Evolutionary conservation across 2,888 invertebrate species (phyloP), one percentile per base, ranked within the genome.

Genomic region (Arctia plantaginis): DNA sequence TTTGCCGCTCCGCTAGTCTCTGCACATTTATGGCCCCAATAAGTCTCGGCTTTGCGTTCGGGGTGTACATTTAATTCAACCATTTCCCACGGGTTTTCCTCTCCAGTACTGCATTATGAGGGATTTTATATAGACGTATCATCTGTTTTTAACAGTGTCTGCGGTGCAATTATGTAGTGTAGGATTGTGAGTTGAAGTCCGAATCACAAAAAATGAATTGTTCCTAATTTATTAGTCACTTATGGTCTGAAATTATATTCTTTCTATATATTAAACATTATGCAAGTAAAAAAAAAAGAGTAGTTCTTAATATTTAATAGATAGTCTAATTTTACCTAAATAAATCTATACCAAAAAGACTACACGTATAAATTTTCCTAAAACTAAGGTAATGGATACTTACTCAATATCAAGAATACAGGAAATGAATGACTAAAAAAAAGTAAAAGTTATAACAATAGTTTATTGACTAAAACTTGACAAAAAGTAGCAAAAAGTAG

Each of bases 21-120:
- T 79, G 73, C 75, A 73, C 81, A 81, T 82, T 82, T 81, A 85
- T 89, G 88, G 89, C 86, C 84, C 85, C 87, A 88, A 88, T 83
- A 86, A 85, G 85, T 87, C 87, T 85, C 77, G 80, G 88, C 86
- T 87, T 85, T 86, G 84, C 85, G 86, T 80, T 80, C 80, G 68
- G 73, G 82, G 84, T 83, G 85, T 89, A 88, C 88, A 87, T 90
- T 91, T 90, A 90, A 91, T 90, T 90, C 86, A 79, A 84, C 86
- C 85, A 88, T 88, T 89, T 88, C 90, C 88, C 87, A 67, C 68
- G 87, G 89, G 88, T 80, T 87, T 90, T 88, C 86, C 78, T 80
- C 83, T 84, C 79, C 74, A 78, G 83, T 76, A 81, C 81, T 84
- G 79, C 82, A 85, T 90, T 87, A 88, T 85, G 79, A 79, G 77